Evolutionary conservation across 2,113 vertebrate species (phyloP).

Genomic region (Numenius arquata): DNA sequence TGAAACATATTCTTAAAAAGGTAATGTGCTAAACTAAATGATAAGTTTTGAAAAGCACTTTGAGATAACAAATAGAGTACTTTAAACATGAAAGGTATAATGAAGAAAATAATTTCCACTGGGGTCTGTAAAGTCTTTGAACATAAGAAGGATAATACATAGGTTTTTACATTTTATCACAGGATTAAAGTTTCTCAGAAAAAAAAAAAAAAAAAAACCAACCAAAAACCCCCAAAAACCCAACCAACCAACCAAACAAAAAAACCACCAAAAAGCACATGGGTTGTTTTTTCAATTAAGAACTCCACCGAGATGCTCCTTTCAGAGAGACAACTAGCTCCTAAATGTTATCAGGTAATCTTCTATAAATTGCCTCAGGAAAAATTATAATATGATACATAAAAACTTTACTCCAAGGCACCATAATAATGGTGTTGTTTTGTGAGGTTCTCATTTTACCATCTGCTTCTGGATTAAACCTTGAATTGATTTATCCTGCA

Average conservation of each 20-base stretch:
- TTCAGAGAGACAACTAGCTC: background rate
- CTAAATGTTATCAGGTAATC: background rate
- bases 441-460: background rate
- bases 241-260: no score
- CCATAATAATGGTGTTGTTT: background rate
- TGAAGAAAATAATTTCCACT: background rate
- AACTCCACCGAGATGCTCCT: background rate
- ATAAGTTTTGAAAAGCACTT: background rate
- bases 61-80: background rate
- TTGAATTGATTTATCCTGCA: background rate
- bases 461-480: background rate
- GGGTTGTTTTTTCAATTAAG: background rate
- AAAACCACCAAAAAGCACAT: background rate
- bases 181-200: background rate
- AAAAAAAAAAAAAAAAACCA: background rate
- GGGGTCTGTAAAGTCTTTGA: background rate
- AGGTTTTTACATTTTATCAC: background rate
- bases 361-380: background rate
- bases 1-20: background rate
- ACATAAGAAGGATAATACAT: background rate
- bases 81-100: background rate
- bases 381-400: background rate
- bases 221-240: no score
- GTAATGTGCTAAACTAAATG: background rate
- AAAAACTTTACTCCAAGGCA: background rate